These are phyloP conservation scores for Amphipyra berbera DNA, from an alignment of 2,888 invertebrate species.

Conservation along the genomic window DNA sequence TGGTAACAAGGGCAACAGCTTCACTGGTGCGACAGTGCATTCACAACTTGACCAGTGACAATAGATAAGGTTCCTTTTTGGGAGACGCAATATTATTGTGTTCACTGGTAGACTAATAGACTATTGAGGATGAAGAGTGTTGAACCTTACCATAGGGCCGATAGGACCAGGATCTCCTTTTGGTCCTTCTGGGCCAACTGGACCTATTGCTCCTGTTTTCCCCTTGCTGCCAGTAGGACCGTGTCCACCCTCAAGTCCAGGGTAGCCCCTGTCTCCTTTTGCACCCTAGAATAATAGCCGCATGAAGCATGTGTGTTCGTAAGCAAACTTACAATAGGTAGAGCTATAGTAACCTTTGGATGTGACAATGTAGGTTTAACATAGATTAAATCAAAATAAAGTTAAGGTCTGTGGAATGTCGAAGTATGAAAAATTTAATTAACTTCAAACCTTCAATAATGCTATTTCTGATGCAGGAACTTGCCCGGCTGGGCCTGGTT, in stretches of 20 bases:
- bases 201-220: slow-evolving; percentile 26
- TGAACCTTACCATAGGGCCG: slow-evolving; percentile 55
- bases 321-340: not conserved
- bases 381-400: too few species aligned
- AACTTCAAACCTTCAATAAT: slow-evolving; percentile 57
- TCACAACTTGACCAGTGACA: too few species aligned
- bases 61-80: too few species aligned
- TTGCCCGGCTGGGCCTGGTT: slow-evolving; percentile 63
- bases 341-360: too few species aligned
- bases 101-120: too few species aligned
- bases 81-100: too few species aligned
- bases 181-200: slow-evolving; percentile 47
- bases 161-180: slow-evolving; percentile 57
- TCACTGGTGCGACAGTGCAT: too few species aligned
- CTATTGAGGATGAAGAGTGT: not conserved
- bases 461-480: slow-evolving; percentile 62
- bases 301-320: not conserved
- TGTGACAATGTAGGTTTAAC: too few species aligned
- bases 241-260: slow-evolving; percentile 38
- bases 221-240: slow-evolving; percentile 46
- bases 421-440: not conserved
- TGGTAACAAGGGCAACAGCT: too few species aligned
- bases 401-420: too few species aligned
- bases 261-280: slow-evolving; percentile 59
- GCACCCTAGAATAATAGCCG: slow-evolving; percentile 51